Evolutionary conservation across 2,113 vertebrate species (phyloP).

Genomic region (Ailuropoda melanoleuca): DNA sequence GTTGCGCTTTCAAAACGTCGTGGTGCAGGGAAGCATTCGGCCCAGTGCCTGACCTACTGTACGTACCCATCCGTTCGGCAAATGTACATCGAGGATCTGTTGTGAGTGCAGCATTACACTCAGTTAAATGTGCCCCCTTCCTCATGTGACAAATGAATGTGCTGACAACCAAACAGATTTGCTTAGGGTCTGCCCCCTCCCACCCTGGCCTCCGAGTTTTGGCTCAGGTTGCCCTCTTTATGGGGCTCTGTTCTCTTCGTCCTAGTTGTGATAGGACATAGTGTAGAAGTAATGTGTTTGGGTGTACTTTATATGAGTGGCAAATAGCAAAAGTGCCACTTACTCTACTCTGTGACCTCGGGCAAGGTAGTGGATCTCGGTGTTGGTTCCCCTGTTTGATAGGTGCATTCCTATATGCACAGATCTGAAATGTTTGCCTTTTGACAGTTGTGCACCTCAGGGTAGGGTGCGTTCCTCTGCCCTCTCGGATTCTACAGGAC

Average conservation of each 20-base stretch:
- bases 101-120: neutral
- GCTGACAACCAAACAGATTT: neutral
- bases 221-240: neutral
- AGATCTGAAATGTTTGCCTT: neutral
- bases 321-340: neutral
- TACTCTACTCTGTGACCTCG: neutral
- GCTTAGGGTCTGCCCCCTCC: neutral
- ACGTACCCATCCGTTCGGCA: neutral
- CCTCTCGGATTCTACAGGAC: neutral
- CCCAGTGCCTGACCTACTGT: neutral
- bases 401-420: neutral
- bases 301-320: neutral
- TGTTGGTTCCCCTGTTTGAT: neutral
- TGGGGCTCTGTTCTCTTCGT: neutral
- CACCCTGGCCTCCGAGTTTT: neutral
- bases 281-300: neutral
- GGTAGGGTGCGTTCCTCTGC: neutral
- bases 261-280: neutral
- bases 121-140: neutral
- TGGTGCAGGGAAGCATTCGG: rapidly evolving
- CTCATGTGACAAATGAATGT: neutral
- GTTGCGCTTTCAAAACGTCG: neutral
- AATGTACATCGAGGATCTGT: rapidly evolving
- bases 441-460: neutral
- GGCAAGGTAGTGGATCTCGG: neutral